Base-by-base conservation (phyloP, 2,888 invertebrate species). In the Drosophila siamana region DNA sequence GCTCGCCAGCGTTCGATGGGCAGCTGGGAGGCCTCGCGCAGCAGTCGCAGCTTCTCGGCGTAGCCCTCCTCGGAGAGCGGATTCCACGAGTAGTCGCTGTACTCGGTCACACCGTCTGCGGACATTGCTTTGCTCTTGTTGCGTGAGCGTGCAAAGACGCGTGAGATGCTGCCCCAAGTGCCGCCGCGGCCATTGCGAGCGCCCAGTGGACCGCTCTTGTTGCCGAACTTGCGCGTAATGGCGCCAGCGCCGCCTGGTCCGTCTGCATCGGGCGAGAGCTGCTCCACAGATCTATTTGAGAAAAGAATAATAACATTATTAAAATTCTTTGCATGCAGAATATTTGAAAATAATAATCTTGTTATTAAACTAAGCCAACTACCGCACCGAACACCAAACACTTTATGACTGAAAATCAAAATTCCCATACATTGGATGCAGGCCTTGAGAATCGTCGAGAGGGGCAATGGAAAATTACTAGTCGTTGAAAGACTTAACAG, bases 1-100 rank as follows among this genome's bases (percentile, higher is more conserved):
- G 98, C 97, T 64, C 97, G 94, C 98, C 98, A 98, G 88, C 97
- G 93, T 68, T 97, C 96, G 93, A 98, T 95, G 6, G 98, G 97
- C 65, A 97, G 94, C 54, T 95, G 95, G 38, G 95, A 96, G 48
- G 96, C 97, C 91, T 98, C 97, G 28, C 97, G 94, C 41, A 98
- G 93, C 33, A 92, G 78, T 19, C 92, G 91, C 55, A 92, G 78
- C 75, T 92, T 92, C 77, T 92, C 92, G 28, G 91, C 91, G 65
- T 92, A 92, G 9, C 91, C 90, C 67, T 92, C 92, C 80, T 92
- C 92, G 11, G 91, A 89, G 0, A 92, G 78, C 0, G 92, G 91
- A 71, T 90, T 92, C 92, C 92, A 92, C 13, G 92, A 89, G 72
- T 90, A 92, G 59, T 92, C 92, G 33, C 86, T 86, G 69, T 89